Base-by-base conservation (phyloP, 2,797 vertebrate species). In the Crocodylus rhombifer region DNA sequence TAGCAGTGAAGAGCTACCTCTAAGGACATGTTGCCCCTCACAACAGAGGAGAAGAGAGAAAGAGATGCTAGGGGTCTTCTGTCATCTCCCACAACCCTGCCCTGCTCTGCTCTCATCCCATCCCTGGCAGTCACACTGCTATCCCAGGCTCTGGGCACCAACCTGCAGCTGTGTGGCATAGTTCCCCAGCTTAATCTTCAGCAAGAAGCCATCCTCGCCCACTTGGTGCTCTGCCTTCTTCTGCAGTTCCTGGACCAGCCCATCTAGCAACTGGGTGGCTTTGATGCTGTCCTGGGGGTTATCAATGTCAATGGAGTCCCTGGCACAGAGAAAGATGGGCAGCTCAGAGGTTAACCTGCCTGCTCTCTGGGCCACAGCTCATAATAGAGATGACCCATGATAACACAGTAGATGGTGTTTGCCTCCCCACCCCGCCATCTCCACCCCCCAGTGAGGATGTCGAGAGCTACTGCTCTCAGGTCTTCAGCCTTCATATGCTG, bases 181-280 rank as follows among this genome's bases (percentile, higher is more conserved):
- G 97, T 99, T 98, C n/a, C 99, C 99, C 82, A 99, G 98, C 97
- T 99, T 99, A 95, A 99, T 99, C 97, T 99, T 99, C 78, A 99
- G 98, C 88, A 99, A 97, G 94, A 99, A 99, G 81, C 99, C 98
- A 0, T 99, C 99, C 90, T 99, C 99, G 9, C 99, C 99, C 91
- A 99, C 98, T 93, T 99, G 99, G 94, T 99, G 98, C 84, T 99
- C 99, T 0, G 99, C 99, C 96, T 99, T 99, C 95, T 97, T 99
- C 97, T 99, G 98, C 84, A 99, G 97, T 94, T 98, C 99, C 30
- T 98, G 97, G 74, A 99, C 98, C 94, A 98, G 98, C 79, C 97
- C 98, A 84, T 99, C 99, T 92, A 99, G 97, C 94, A 99, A 97
- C 94, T 98, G 98, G 73, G 99, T 98, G 30, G 99, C 99, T 96